phyloP scores from a whole-genome alignment of 2,888 invertebrate genomes.

The Rhabditoides inermis region DNA sequence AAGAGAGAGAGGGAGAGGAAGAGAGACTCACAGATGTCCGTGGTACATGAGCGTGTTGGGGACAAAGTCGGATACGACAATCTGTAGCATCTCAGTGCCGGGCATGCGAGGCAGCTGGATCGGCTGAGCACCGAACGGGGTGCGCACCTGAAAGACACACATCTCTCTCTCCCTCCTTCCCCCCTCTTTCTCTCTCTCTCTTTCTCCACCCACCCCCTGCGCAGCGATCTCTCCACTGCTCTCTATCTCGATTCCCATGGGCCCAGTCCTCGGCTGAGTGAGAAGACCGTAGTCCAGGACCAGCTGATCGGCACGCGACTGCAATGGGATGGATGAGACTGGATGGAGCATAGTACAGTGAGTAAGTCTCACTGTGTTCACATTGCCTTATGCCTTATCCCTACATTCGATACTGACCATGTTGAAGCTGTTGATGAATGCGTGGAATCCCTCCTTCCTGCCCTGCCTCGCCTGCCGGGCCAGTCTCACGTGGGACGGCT shows the following conservation, averaged over 20 bases:
- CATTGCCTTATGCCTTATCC: too few relatives aligned
- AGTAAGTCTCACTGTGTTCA: too few relatives aligned
- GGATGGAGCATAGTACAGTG: too few relatives aligned
- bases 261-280: slow-evolving; percentile 19
- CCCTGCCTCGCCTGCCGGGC: too few relatives aligned
- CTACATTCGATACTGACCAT: slow-evolving; percentile 23
- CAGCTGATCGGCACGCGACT: slow-evolving; percentile 41
- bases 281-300: slow-evolving; percentile 44
- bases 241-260: slow-evolving; percentile 38
- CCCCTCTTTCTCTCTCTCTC: too few relatives aligned
- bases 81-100: slow-evolving; percentile 23
- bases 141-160: slow-evolving; percentile 7
- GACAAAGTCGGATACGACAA: slow-evolving; percentile 45
- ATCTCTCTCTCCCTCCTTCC: slow-evolving; percentile 25
- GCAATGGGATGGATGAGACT: slow-evolving; percentile 8
- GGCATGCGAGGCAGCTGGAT: slow-evolving; percentile 12
- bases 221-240: slow-evolving; percentile 38
- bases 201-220: too few relatives aligned
- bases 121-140: slow-evolving; percentile 30
- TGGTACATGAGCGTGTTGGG: slow-evolving; percentile 48
- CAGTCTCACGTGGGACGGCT: too few relatives aligned
- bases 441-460: slow-evolving; percentile 20
- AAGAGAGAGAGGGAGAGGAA: neutral
- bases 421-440: slow-evolving; percentile 23
- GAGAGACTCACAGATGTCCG: slow-evolving; percentile 33